Base-by-base conservation (phyloP, 2,797 vertebrate genomes). In the Pantherophis alleghaniensis region DNA sequence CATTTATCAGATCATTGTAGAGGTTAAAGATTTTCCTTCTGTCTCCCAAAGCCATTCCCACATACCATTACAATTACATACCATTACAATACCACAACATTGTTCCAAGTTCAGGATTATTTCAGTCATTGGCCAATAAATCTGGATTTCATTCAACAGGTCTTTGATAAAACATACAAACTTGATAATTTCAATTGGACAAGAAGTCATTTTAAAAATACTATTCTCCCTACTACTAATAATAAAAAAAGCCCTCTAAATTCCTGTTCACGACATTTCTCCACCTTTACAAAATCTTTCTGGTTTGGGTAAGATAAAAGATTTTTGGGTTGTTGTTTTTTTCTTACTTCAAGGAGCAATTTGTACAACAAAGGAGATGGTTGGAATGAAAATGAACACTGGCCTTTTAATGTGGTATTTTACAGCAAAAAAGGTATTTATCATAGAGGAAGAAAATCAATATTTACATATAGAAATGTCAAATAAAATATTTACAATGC, bases 401-500 rank as follows among this genome's bases (percentile, higher is more conserved):
- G 83, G 61, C 16, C 51, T 94, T 92, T 94, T 69, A 9, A 2
- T 7, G 6, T 32, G 92, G 47, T 74, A 4, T 14, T 93, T 95
- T 94, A 83, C n/a, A 91, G 61, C 32, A 16, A 61, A 79, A 79
- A 91, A 87, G 7, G 24, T 91, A n/a, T 91, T 91, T 92, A n/a
- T 89, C 89, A 94, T 16, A 5, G 4, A 42, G 55, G 92, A 26
- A 59, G 18, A 74, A 59, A 10, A 88, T 91, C 56, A 93, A 53
- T 95, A 93, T 83, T 94, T 86, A 93, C 93, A 1, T 89, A 61
- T 9, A 24, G 12, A 94, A 79, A 93, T 90, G 92, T 37, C 92
- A 94, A 95, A 92, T 91, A 91, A 93, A 91, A 90, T 92, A 93
- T 93, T 95, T 93, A 89, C 24, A 90, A 94, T 13, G 88, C 1